Conservation (phyloP, 2,113 vertebrate genomes). For the Lagopus leucura region DNA sequence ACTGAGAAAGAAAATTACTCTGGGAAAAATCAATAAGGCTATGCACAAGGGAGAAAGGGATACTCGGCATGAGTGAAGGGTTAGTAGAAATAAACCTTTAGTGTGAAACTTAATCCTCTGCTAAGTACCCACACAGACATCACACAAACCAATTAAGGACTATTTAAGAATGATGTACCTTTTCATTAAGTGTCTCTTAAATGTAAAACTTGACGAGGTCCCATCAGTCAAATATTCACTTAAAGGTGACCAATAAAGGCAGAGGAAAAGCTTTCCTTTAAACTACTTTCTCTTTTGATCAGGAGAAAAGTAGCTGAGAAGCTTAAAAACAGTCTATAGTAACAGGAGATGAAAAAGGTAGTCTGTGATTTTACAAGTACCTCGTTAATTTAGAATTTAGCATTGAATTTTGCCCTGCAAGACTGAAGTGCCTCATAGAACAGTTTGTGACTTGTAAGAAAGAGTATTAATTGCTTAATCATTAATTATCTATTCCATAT, state of each 20-base stretch:
- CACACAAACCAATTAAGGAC: slow-evolving; percentile 30
- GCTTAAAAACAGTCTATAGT: slow-evolving; percentile 1
- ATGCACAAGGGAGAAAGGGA: slow-evolving; percentile 3
- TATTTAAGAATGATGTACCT: slow-evolving; percentile 38
- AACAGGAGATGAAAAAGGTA: slow-evolving; percentile 27
- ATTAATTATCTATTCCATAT: slow-evolving; percentile 25
- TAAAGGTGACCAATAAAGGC: slow-evolving; percentile 25
- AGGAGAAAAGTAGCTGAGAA: slow-evolving; percentile 7
- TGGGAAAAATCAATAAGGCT: slow-evolving; percentile 35
- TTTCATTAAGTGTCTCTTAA: slow-evolving; percentile 45
- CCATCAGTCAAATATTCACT: slow-evolving; percentile 48
- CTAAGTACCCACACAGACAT: slow-evolving; percentile 22
- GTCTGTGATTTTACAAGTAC: slow-evolving; percentile 15
- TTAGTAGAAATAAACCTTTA: slow-evolving; percentile 46
- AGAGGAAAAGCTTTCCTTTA: slow-evolving; percentile 5
- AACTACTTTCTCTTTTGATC: background rate
- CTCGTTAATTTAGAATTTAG: slow-evolving; percentile 23
- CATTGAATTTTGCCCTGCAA: slow-evolving; percentile 33
- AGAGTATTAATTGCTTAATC: slow-evolving; percentile 27
- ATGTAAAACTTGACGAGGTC: slow-evolving; percentile 11
- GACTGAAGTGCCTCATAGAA: slow-evolving; percentile 3
- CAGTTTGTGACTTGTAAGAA: slow-evolving; percentile 51
- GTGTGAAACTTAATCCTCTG: slow-evolving; percentile 52
- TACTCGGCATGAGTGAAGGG: slow-evolving; percentile 34
- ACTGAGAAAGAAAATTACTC: slow-evolving; percentile 28